Conservation (phyloP, 1,140 invertebrate species). For the Pentalonia nigronervosa region DNA sequence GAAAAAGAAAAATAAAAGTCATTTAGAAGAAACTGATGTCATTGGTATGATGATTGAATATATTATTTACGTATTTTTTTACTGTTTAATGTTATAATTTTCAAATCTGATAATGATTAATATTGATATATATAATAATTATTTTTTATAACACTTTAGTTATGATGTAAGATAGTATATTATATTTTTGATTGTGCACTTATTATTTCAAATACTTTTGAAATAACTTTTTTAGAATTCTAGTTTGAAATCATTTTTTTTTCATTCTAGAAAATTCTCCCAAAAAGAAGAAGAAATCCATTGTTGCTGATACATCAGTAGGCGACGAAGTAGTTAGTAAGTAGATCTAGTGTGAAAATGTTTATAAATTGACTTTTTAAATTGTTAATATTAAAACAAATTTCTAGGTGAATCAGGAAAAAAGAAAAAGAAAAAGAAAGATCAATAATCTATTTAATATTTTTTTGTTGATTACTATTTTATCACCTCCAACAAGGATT, state of each 20-base stretch:
- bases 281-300: neutral
- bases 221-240: too few relatives aligned
- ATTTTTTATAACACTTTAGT: too few relatives aligned
- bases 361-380: neutral
- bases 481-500: neutral
- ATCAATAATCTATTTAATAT: neutral
- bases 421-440: neutral
- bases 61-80: neutral
- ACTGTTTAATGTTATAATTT: neutral
- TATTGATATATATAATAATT: too few relatives aligned
- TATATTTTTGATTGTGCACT: too few relatives aligned
- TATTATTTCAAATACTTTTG: too few relatives aligned
- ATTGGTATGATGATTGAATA: neutral
- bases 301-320: neutral
- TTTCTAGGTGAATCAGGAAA: neutral
- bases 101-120: too few relatives aligned
- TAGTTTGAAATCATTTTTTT: too few relatives aligned
- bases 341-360: neutral
- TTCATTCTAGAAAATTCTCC: neutral
- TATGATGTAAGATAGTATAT: too few relatives aligned
- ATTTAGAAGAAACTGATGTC: conserved; percentile 1
- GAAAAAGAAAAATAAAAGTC: conserved; percentile 48
- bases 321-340: neutral
- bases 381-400: neutral
- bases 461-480: neutral